Conservation (phyloP, 2,888 invertebrate species). For the Pheosia gnoma region DNA sequence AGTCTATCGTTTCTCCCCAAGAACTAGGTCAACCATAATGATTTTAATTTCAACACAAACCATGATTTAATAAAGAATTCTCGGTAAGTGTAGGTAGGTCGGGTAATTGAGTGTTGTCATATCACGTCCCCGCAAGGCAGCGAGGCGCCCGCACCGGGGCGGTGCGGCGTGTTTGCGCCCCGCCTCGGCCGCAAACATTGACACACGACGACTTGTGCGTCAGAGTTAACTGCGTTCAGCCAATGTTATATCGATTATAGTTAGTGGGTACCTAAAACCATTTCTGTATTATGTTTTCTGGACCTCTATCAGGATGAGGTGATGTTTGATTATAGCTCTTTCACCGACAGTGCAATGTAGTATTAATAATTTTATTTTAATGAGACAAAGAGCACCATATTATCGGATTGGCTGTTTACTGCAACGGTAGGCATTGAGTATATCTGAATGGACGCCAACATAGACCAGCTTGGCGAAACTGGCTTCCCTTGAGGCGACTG, state of each 20-base stretch:
- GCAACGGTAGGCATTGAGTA: too few relatives aligned
- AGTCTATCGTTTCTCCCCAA: neutral
- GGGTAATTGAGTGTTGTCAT: conserved; percentile 57
- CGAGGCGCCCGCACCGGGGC: conserved; percentile 48
- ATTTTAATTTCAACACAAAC: conserved; percentile 3
- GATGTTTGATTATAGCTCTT: neutral
- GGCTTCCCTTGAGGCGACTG: too few relatives aligned
- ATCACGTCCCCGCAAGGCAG: conserved; percentile 43
- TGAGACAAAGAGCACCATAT: too few relatives aligned
- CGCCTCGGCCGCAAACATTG: conserved; percentile 66
- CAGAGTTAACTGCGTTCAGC: conserved; percentile 48
- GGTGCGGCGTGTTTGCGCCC: conserved; percentile 43
- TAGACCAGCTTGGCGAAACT: too few relatives aligned
- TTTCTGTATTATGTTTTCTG: neutral
- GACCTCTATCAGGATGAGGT: neutral
- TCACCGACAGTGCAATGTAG: too few relatives aligned
- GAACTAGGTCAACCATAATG: neutral
- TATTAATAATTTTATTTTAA: too few relatives aligned
- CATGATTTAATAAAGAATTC: conserved; percentile 16
- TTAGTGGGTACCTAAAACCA: neutral
- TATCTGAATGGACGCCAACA: too few relatives aligned
- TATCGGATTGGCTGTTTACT: too few relatives aligned
- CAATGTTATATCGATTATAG: neutral
- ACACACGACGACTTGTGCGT: conserved; percentile 59
- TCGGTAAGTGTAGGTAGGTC: conserved; percentile 9